A percentile compares a stretch with the other conserved stretches of the same genome.
These are phyloP conservation scores for Sebastes hubbsi DNA, from an alignment of 2,797 vertebrate genomes.

Conservation along the genomic window DNA sequence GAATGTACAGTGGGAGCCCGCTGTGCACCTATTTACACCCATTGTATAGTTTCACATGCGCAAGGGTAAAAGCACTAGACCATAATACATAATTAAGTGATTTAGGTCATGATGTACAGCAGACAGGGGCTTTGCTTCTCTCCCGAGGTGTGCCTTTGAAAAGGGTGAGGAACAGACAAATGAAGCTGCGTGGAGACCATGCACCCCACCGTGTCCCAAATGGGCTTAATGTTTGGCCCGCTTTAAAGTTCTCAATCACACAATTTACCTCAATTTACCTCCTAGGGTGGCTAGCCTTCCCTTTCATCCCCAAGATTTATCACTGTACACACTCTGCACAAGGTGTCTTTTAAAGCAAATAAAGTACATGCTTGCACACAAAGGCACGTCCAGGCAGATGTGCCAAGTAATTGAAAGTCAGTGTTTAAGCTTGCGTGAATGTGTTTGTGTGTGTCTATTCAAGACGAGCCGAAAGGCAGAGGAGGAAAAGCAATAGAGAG, in stretches of 20 bases:
- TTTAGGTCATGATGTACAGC: constrained; percentile 48
- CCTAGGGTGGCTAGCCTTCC: constrained; percentile 38
- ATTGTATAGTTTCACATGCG: not conserved
- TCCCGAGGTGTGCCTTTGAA: constrained; percentile 41
- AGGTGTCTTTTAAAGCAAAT: constrained; percentile 32
- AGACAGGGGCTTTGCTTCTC: constrained; percentile 36
- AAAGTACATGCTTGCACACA: constrained; percentile 26
- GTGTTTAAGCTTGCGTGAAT: constrained; percentile 20
- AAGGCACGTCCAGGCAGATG: constrained; percentile 27
- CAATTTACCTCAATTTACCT: constrained; percentile 74
- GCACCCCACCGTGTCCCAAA: constrained; percentile 52
- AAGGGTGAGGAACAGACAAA: constrained; percentile 58
- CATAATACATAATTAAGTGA: constrained; percentile 49
- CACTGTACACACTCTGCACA: constrained; percentile 9
- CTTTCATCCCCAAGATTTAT: constrained; percentile 55
- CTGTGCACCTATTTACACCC: not conserved
- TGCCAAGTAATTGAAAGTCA: constrained; percentile 36
- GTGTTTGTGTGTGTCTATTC: constrained; percentile 7
- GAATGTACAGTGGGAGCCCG: not conserved
- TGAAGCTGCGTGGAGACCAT: constrained; percentile 44
- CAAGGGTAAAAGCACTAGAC: constrained; percentile 23
- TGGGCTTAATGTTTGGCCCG: constrained; percentile 66
- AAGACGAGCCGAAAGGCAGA: constrained; percentile 19
- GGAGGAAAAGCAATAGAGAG: constrained; percentile 2
- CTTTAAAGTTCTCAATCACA: constrained; percentile 71